These are phyloP conservation scores for Sciurus niger DNA, from an alignment of 2,113 vertebrate species.

Conservation along the genomic window DNA sequence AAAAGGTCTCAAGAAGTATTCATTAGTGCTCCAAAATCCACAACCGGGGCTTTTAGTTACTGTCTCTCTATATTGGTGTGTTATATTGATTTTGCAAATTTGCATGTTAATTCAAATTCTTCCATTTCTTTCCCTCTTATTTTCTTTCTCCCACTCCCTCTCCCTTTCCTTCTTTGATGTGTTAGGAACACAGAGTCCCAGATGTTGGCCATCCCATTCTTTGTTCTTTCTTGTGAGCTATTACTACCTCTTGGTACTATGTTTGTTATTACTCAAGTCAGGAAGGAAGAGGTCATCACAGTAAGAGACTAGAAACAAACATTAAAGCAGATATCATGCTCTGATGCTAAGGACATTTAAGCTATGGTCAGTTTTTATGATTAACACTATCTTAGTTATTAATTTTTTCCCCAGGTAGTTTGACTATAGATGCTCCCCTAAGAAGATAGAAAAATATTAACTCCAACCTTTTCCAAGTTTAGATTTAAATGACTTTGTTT, in stretches of 20 bases:
- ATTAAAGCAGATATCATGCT: neutral
- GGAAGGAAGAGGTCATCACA: neutral
- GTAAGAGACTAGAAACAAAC: neutral
- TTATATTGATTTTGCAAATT: slow-evolving; percentile 55
- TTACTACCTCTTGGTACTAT: neutral
- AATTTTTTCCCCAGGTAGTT: slow-evolving; percentile 34
- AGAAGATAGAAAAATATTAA: slow-evolving; percentile 70
- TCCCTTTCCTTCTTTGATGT: neutral
- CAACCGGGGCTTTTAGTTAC: neutral
- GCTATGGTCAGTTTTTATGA: neutral
- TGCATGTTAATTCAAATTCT: neutral
- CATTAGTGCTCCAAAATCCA: neutral
- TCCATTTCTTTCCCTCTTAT: neutral
- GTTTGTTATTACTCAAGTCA: slow-evolving; percentile 14
- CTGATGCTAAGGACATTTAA: neutral
- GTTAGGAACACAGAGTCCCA: neutral
- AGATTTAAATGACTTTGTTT: slow-evolving; percentile 62
- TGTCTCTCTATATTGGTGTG: neutral
- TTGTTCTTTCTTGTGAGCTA: neutral
- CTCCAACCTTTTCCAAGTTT: slow-evolving; percentile 54
- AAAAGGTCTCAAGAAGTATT: neutral
- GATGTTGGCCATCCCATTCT: neutral
- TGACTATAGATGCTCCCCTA: slow-evolving; percentile 20
- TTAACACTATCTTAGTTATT: neutral
- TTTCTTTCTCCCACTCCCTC: too few species aligned